phyloP scores from a whole-genome alignment of 1,140 invertebrate species.

The Drosophila micromelanica region DNA sequence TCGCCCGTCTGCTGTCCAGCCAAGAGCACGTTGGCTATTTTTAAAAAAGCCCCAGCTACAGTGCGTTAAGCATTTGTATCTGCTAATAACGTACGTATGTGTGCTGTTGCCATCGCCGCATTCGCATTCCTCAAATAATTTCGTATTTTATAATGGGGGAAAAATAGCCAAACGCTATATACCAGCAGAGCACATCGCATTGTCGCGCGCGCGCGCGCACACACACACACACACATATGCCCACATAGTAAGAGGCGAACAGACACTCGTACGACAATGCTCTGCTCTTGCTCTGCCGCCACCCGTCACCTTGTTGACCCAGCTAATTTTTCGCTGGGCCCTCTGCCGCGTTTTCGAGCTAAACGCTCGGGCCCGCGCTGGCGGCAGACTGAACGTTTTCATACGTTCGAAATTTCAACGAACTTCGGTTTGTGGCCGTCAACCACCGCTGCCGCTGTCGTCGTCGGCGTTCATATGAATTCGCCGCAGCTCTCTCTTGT shows the following conservation, averaged over 20 bases:
- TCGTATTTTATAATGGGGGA: slow-evolving; percentile 57
- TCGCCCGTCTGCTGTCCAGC: neutral
- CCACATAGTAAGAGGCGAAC: slow-evolving; percentile 3
- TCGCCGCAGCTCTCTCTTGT: slow-evolving; percentile 54
- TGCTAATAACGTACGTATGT: slow-evolving; percentile 32
- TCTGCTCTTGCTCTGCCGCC: slow-evolving; percentile 30
- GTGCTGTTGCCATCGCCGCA: slow-evolving; percentile 40
- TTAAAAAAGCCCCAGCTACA: slow-evolving; percentile 29
- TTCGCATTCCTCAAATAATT: slow-evolving; percentile 67
- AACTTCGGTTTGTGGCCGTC: slow-evolving; percentile 61
- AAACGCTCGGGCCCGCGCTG: slow-evolving; percentile 70
- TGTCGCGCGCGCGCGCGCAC: slow-evolving; percentile 17
- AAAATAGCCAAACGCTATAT: slow-evolving; percentile 49
- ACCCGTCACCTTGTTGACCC: slow-evolving; percentile 48
- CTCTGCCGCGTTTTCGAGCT: slow-evolving; percentile 67
- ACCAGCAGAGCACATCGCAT: slow-evolving; percentile 39
- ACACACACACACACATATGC: neutral
- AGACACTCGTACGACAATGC: slow-evolving; percentile 17
- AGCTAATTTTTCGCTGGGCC: slow-evolving; percentile 52
- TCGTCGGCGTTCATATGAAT: slow-evolving; percentile 37
- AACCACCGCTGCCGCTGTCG: slow-evolving; percentile 58
- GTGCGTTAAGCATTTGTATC: slow-evolving; percentile 28
- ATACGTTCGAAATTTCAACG: slow-evolving; percentile 76
- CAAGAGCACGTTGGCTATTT: slow-evolving; percentile 47
- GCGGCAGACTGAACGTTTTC: slow-evolving; percentile 78